phyloP scores from a whole-genome alignment of 1,140 invertebrate genomes.

The Rhyacophila brunnea region DNA sequence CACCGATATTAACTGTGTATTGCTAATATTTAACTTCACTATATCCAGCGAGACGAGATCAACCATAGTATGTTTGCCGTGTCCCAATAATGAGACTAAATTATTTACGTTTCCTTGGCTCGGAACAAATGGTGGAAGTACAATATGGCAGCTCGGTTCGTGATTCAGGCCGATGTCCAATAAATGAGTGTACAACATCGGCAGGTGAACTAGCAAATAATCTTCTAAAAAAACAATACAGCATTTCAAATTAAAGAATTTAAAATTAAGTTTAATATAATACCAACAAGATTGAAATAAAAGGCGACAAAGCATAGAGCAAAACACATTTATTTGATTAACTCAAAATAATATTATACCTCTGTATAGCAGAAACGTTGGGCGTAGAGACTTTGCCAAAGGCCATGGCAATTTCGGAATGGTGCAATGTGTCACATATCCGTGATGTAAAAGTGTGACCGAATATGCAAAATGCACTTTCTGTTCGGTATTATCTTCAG shows the following conservation, averaged over 20 bases:
- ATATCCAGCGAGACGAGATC: constrained; percentile 71
- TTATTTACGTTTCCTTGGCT: constrained; percentile 55
- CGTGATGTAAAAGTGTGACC: constrained; percentile 76
- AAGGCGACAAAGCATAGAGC: too few relatives aligned
- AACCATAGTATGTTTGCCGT: constrained; percentile 57
- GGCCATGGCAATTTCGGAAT: constrained; percentile 76
- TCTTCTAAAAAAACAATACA: constrained; percentile 55
- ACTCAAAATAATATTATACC: constrained; percentile 44
- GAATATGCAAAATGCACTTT: constrained; percentile 82
- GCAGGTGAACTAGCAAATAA: constrained; percentile 74
- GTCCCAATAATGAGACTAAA: constrained; percentile 63
- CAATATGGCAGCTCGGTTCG: constrained; percentile 77
- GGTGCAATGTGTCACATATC: constrained; percentile 77
- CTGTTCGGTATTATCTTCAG: constrained; percentile 45
- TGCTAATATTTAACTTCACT: constrained; percentile 62
- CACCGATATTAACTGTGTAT: constrained; percentile 63
- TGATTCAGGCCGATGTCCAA: constrained; percentile 77
- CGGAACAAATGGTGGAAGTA: constrained; percentile 58
- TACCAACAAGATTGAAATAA: too few relatives aligned
- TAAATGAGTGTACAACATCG: constrained; percentile 75
- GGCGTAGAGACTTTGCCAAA: constrained; percentile 68
- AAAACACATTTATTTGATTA: too few relatives aligned
- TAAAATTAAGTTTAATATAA: too few relatives aligned
- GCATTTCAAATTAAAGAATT: constrained; percentile 1
- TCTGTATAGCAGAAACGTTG: constrained; percentile 71